Evolutionary conservation across 2,113 vertebrate species (phyloP).

Genomic region (Sminthopsis crassicaudata): DNA sequence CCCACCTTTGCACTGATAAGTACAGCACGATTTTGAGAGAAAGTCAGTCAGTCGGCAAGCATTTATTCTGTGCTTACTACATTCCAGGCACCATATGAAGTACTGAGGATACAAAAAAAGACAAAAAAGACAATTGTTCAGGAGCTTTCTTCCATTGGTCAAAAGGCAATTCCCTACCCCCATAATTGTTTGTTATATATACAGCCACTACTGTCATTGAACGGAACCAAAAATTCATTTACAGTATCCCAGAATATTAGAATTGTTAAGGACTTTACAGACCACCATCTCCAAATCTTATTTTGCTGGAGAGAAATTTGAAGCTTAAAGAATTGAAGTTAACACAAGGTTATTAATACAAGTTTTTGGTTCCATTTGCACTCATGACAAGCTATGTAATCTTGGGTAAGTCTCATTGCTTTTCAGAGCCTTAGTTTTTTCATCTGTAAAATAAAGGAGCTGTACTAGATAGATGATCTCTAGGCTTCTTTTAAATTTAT

Average conservation of each 20-base stretch:
- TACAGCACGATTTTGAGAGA: neutral
- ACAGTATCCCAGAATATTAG: neutral
- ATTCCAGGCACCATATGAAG: neutral
- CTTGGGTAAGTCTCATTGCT: neutral
- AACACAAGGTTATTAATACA: neutral
- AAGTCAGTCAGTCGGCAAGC: neutral
- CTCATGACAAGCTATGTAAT: too few species aligned
- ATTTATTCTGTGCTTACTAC: neutral
- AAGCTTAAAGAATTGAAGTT: neutral
- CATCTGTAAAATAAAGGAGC: neutral
- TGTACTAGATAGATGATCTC: neutral
- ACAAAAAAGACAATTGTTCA: neutral
- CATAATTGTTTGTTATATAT: neutral
- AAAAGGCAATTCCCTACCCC: neutral
- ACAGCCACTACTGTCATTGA: neutral
- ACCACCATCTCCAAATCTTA: neutral
- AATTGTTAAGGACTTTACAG: neutral
- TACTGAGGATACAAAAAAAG: neutral
- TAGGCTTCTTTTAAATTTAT: neutral
- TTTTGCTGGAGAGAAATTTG: neutral
- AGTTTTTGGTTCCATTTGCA: too few species aligned
- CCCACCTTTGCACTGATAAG: neutral
- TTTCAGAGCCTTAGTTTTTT: neutral
- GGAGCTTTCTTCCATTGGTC: neutral
- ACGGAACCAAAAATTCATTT: neutral